Evolutionary conservation across 92 coral and sea anemone genomes (phyloP).

Genomic region (Blastomussa wellsi): DNA sequence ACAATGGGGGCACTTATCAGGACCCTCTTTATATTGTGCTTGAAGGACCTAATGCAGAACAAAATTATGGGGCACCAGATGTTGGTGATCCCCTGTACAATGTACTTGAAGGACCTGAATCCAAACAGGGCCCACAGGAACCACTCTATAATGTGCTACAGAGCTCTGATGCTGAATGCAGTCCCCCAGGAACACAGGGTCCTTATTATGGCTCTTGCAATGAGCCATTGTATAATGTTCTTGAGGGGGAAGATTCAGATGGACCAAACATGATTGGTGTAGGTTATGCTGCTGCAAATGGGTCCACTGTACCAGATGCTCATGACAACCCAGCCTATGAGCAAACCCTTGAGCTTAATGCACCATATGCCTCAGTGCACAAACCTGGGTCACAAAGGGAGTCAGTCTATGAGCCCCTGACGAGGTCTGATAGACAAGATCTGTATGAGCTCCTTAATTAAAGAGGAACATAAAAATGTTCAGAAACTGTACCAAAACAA

Average conservation of each 20-base stretch:
- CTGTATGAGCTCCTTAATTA: background rate
- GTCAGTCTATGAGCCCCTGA: constrained; percentile 47
- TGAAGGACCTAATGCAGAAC: constrained; percentile 22
- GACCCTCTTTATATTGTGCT: constrained; percentile 59
- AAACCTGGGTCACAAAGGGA: constrained; percentile 19
- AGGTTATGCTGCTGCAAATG: constrained; percentile 3
- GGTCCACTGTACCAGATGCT: constrained; percentile 3
- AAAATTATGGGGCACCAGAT: background rate
- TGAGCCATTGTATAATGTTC: constrained; percentile 48
- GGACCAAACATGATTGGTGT: background rate
- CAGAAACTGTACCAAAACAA: background rate
- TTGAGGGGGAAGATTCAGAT: constrained; percentile 33
- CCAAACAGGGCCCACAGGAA: constrained; percentile 18
- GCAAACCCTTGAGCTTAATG: constrained; percentile 39
- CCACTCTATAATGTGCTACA: constrained; percentile 49
- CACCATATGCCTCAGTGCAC: constrained; percentile 9
- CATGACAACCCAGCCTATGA: constrained; percentile 53
- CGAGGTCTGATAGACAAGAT: constrained; percentile 1
- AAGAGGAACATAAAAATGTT: background rate
- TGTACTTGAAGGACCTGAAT: constrained; percentile 8
- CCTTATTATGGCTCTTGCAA: background rate
- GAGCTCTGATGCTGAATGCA: constrained; percentile 20
- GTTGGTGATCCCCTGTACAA: constrained; percentile 9
- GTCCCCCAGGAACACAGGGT: background rate
- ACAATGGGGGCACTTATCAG: background rate